Conservation (phyloP, 1,140 invertebrate species). For the Drosophila chauvacae region DNA sequence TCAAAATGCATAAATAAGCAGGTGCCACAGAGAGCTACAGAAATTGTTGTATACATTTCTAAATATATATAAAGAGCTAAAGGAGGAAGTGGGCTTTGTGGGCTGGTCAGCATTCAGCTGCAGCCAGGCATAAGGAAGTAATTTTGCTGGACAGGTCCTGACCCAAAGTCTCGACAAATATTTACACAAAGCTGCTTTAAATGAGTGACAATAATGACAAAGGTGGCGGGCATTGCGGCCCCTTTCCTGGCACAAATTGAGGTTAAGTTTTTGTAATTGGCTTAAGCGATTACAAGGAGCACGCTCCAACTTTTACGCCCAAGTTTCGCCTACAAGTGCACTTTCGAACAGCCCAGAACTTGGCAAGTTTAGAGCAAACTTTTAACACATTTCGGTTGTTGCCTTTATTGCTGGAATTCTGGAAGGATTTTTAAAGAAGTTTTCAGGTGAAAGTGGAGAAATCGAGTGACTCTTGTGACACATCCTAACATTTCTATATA, state of each 20-base stretch:
- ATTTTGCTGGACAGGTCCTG: constrained; percentile 24
- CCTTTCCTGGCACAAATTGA: constrained; percentile 56
- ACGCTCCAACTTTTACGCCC: constrained; percentile 45
- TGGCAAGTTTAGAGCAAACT: constrained; percentile 41
- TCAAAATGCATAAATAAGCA: constrained; percentile 77
- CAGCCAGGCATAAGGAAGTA: constrained; percentile 58
- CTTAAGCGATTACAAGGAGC: constrained; percentile 76
- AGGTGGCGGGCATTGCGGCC: constrained; percentile 15
- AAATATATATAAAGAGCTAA: not conserved
- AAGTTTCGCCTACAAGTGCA: constrained; percentile 25
- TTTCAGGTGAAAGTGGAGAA: constrained; percentile 1
- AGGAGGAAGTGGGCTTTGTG: not conserved
- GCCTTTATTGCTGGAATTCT: constrained; percentile 5
- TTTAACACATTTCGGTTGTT: constrained; percentile 13
- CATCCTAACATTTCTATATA: no score
- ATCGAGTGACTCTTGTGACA: not conserved
- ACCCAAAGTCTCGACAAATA: constrained; percentile 34
- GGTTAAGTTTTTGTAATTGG: constrained; percentile 79
- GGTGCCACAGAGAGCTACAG: not conserved
- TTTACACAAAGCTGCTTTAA: constrained; percentile 44
- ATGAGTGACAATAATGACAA: constrained; percentile 63
- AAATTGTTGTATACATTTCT: not conserved
- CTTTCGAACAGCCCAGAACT: constrained; percentile 10
- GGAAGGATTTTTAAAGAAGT: not conserved
- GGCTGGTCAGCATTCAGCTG: constrained; percentile 56